Conservation (phyloP, 2,113 vertebrate species). For the Aptenodytes forsteri region DNA sequence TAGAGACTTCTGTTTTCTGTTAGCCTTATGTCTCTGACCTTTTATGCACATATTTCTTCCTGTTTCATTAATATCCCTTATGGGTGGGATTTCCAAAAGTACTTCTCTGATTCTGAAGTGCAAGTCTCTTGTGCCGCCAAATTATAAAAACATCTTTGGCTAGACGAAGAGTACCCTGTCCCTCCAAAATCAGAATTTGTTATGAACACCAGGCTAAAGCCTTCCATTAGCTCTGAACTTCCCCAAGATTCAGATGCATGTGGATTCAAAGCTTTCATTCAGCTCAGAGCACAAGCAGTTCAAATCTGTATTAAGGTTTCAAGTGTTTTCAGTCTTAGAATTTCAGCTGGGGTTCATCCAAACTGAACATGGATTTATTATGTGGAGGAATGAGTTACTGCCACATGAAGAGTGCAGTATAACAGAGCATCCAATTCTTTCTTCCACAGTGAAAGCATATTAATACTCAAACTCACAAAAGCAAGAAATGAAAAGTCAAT, state of each 20-base stretch:
- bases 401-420: background rate
- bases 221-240: background rate
- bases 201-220: background rate
- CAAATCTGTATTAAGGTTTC: background rate
- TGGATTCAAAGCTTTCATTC: background rate
- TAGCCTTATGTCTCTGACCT: background rate
- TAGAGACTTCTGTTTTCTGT: background rate
- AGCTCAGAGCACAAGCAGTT: background rate
- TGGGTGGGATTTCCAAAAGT: background rate
- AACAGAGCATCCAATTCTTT: background rate
- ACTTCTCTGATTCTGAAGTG: background rate
- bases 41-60: background rate
- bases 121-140: background rate
- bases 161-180: background rate
- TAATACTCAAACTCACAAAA: background rate
- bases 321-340: background rate
- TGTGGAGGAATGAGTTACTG: constrained; percentile 9
- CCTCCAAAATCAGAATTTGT: background rate
- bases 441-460: background rate
- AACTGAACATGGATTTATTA: constrained; percentile 13
- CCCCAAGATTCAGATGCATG: background rate
- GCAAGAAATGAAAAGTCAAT: constrained; percentile 3
- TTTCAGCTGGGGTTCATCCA: constrained; percentile 15
- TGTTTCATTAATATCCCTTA: background rate
- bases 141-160: background rate